Conservation (phyloP, 2,113 vertebrate genomes). For the Semicossyphus pulcher region DNA sequence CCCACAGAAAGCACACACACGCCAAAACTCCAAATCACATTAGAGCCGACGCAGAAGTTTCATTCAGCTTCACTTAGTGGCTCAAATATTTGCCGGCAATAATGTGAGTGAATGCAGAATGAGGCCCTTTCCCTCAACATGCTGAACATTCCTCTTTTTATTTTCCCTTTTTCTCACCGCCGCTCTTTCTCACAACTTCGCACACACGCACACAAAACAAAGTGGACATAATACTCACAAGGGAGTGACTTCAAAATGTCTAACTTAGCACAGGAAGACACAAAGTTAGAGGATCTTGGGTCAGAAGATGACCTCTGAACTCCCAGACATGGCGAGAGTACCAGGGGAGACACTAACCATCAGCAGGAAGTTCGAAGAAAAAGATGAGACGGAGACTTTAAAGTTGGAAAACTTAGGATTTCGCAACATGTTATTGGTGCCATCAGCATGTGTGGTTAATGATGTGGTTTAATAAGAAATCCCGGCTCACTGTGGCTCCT, state of each 20-base stretch:
- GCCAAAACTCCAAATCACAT: conserved; percentile 52
- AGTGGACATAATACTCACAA: conserved; percentile 18
- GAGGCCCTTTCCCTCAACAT: conserved; percentile 19
- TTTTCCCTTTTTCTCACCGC: not conserved
- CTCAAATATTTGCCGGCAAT: conserved; percentile 33
- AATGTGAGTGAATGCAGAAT: conserved; percentile 35
- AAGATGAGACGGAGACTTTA: not conserved
- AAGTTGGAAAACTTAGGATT: too few species aligned
- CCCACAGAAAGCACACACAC: conserved; percentile 27
- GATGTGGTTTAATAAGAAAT: too few species aligned
- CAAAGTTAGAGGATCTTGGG: conserved; percentile 42
- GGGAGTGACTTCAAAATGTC: conserved; percentile 35
- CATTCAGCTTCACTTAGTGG: conserved; percentile 45
- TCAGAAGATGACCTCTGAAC: conserved; percentile 51
- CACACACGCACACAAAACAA: conserved; percentile 32
- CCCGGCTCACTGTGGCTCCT: too few species aligned
- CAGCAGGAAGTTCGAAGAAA: conserved; percentile 17
- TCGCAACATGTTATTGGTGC: too few species aligned
- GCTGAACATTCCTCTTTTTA: conserved; percentile 25
- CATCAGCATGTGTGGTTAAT: too few species aligned
- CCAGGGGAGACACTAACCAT: conserved; percentile 47
- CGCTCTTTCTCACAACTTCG: conserved; percentile 7
- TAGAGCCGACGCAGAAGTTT: conserved; percentile 35
- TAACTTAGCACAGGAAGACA: conserved; percentile 28
- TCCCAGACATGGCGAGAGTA: conserved; percentile 26